Conservation (phyloP, 2,797 vertebrate genomes). For the Peromyscus attwateri region DNA sequence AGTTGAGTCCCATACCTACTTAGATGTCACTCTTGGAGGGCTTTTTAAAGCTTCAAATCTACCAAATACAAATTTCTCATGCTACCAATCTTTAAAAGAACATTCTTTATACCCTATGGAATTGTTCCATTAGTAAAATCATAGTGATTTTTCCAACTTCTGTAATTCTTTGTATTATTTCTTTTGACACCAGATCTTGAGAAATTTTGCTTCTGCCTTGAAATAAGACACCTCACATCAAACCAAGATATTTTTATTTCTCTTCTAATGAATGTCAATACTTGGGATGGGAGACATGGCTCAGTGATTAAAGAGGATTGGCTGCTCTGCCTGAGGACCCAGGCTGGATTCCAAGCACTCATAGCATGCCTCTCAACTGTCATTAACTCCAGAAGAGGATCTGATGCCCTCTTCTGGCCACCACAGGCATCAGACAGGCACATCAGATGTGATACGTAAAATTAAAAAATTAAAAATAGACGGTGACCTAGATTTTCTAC, state of each 20-base stretch:
- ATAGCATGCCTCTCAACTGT: background rate
- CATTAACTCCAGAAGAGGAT: background rate
- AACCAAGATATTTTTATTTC: slow-evolving; percentile 34
- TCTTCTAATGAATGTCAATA: slow-evolving; percentile 55
- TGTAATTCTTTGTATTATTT: slow-evolving; percentile 42
- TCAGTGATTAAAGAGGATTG: background rate
- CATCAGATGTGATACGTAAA: too few relatives aligned
- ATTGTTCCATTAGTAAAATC: slow-evolving; percentile 47
- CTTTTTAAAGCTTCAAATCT: slow-evolving; percentile 43
- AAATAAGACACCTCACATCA: slow-evolving; percentile 49
- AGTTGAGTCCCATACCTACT: background rate
- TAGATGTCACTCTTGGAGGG: background rate
- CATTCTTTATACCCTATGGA: background rate
- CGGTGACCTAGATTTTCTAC: background rate
- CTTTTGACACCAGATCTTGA: slow-evolving; percentile 21
- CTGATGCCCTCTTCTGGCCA: background rate
- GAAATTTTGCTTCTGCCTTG: slow-evolving; percentile 66
- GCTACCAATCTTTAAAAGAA: background rate
- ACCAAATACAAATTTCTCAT: slow-evolving; percentile 44
- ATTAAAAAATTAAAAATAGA: background rate
- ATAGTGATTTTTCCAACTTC: background rate
- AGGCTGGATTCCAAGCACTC: background rate
- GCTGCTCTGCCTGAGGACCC: background rate
- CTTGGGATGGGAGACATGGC: background rate
- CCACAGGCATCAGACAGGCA: too few relatives aligned